A percentile compares a stretch with the other conserved stretches of the same genome.
phyloP scores from a whole-genome alignment of 2,797 vertebrate genomes.

The Astyanax mexicanus region DNA sequence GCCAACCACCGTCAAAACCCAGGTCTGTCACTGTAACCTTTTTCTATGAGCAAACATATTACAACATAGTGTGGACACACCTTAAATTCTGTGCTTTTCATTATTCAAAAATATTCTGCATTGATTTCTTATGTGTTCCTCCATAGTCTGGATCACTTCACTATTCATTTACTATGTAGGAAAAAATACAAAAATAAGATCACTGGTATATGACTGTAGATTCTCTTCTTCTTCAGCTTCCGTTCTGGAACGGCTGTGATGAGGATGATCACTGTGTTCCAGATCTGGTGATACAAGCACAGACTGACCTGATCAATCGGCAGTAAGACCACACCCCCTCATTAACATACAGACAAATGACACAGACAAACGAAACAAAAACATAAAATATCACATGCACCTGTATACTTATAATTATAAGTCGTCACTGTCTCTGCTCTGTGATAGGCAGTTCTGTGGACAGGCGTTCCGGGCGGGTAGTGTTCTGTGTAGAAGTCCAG shows the following conservation, averaged over 20 bases:
- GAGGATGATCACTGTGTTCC: conserved; percentile 95
- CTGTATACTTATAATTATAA: not conserved
- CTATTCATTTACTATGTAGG: no score
- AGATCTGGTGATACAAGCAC: conserved; percentile 89
- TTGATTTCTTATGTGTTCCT: no score
- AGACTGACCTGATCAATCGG: conserved; percentile 86
- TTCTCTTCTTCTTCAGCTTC: conserved; percentile 79
- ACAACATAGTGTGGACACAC: no score
- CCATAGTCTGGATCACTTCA: no score
- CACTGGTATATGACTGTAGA: not conserved
- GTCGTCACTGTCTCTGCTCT: conserved; percentile 11
- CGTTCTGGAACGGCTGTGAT: conserved; percentile 97
- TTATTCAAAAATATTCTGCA: no score
- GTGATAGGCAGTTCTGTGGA: conserved; percentile 88
- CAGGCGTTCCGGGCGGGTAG: conserved; percentile 75
- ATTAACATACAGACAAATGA: not conserved
- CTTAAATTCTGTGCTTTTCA: no score
- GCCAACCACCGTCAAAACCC: conserved; percentile 86
- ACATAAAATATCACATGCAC: not conserved
- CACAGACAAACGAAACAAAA: not conserved
- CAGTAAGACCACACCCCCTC: conserved; percentile 77
- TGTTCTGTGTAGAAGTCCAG: conserved; percentile 69
- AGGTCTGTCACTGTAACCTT: conserved; percentile 70
- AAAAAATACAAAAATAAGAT: no score
- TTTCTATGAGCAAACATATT: not conserved